Evolutionary conservation across 2,888 invertebrate genomes (phyloP).

Genomic region (Stictocephala bisonia): DNA sequence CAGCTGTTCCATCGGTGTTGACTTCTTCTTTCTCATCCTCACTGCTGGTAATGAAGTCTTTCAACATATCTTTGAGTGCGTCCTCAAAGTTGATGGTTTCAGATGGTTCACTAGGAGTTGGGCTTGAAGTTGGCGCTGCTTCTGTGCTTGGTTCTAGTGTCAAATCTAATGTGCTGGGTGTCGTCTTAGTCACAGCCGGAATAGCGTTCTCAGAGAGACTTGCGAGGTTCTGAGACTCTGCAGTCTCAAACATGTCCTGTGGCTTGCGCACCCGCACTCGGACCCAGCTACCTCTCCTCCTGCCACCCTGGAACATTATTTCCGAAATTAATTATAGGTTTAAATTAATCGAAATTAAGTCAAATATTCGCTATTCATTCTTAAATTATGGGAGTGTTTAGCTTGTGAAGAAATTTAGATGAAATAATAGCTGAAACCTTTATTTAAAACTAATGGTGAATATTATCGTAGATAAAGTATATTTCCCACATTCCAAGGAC

Average conservation of each 20-base stretch:
- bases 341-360: too few species aligned
- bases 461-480: too few species aligned
- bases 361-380: too few species aligned
- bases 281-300: conserved; percentile 80
- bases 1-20: not conserved
- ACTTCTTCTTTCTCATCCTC: conserved; percentile 37
- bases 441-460: too few species aligned
- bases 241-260: conserved; percentile 77
- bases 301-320: conserved; percentile 56
- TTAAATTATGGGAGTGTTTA: too few species aligned
- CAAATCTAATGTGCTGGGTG: too few species aligned
- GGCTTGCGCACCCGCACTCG: conserved; percentile 72
- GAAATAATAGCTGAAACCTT: too few species aligned
- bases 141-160: conserved; percentile 28
- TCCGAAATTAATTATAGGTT: conserved; percentile 7
- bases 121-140: conserved; percentile 21
- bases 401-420: too few species aligned
- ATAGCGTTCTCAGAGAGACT: conserved; percentile 56
- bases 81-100: conserved; percentile 48
- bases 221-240: conserved; percentile 83
- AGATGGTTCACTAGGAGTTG: conserved; percentile 14
- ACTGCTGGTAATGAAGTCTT: conserved; percentile 48
- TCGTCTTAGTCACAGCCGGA: conserved; percentile 33
- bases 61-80: conserved; percentile 50
- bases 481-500: too few species aligned